Conservation (phyloP, 2,797 vertebrate genomes). For the Crax fasciolata region DNA sequence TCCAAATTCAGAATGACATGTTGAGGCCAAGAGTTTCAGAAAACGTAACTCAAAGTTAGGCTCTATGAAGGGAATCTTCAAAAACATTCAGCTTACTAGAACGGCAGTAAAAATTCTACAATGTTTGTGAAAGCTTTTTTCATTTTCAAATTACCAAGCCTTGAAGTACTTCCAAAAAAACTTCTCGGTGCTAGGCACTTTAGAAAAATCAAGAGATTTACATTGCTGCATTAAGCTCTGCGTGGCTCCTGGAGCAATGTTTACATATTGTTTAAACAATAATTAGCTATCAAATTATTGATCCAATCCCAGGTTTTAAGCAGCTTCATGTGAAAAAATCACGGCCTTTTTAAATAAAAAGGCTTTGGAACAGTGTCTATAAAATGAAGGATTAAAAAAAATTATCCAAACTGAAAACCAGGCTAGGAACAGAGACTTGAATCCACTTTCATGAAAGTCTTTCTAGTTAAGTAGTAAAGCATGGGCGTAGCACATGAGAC, state of each 20-base stretch:
- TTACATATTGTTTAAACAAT: neutral
- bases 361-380: neutral
- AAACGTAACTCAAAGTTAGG: neutral
- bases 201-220: neutral
- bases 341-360: neutral
- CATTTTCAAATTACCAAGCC: neutral
- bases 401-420: neutral
- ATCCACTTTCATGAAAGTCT: neutral
- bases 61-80: neutral
- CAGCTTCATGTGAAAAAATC: neutral
- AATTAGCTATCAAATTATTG: neutral
- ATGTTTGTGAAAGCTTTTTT: neutral
- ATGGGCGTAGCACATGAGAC: neutral
- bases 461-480: neutral
- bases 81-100: neutral
- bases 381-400: neutral
- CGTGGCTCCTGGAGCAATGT: neutral
- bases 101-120: neutral
- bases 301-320: neutral
- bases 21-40: neutral
- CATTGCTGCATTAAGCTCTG: neutral
- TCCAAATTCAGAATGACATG: neutral
- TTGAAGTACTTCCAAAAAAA: neutral
- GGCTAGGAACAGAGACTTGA: neutral
- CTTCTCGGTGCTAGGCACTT: fast-evolving